Base-by-base conservation (phyloP, 2,888 invertebrate genomes). In the Melanchra persicariae region DNA sequence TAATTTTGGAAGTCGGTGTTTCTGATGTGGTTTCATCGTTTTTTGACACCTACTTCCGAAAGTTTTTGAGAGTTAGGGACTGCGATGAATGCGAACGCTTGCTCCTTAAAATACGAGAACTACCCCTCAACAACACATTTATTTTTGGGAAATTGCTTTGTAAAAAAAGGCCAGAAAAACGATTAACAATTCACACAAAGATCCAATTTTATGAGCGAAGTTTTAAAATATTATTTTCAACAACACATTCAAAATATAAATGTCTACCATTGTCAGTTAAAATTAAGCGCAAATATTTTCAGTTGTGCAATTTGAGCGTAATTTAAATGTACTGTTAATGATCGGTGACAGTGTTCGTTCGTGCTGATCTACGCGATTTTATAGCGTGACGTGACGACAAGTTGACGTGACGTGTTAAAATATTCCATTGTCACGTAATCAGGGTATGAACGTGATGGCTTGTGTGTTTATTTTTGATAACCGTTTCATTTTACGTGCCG, bases 271-370 rank as follows among this genome's bases (percentile, higher is more conserved):
- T 74, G 15, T 43, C 55, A 22, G 4, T 60, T 55, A 30, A 61
- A 81, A 58, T 76, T 49, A 51, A 57, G 6, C 22, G 17, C 22
- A 62, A 77, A 77, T 59, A 68, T 76, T 81, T 76, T 54, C 57
- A 62, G 52, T 52, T 6, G 1, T 52, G 51, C 43, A 72, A 26
- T 64, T 63, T 62, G 12, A 37, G 52, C 26, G 12, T 12, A 77
- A 81, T 68, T 61, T 49, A 54, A 81, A 77, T 61, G 37, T 47
- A 22, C 30, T 67, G 37, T 78, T 57, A 49, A 40, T 78, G 55
- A 57, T 78, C 34, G 47, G n/a, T 78, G 77, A 65, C 79, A 72
- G 63, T 19, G 30, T 78, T 47, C 57, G 61, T 61, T 57, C 24
- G 63, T 58, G 63, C 30, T 71, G 30, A 78, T 52, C 57, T n/a